Evolutionary conservation across 92 coral and sea anemone species (phyloP).

Genomic region (Nematostella vectensis): DNA sequence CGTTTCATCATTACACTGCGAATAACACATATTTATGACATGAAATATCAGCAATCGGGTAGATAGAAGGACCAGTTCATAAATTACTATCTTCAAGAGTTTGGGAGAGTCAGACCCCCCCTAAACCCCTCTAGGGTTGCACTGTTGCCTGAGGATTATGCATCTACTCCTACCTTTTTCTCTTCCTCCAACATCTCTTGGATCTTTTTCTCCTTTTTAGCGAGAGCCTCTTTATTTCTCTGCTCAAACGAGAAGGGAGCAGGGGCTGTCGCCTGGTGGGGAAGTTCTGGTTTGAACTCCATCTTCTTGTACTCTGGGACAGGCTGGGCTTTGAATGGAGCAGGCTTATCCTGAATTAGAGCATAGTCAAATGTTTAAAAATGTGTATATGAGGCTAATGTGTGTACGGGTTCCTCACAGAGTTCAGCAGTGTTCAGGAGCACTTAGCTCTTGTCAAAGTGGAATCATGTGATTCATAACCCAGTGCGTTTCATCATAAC

Average conservation of each 20-base stretch:
- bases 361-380: neutral
- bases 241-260: slow-evolving; percentile 84
- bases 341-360: slow-evolving; percentile 26
- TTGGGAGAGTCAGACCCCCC: too few species aligned
- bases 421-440: slow-evolving; percentile 4
- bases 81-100: too few species aligned
- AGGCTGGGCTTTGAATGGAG: slow-evolving; percentile 71
- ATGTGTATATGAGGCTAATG: too few species aligned
- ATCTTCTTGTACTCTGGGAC: slow-evolving; percentile 74
- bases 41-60: too few species aligned
- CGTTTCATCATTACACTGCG: slow-evolving; percentile 20
- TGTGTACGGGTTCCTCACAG: neutral
- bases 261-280: slow-evolving; percentile 50
- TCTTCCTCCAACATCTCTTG: slow-evolving; percentile 66
- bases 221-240: slow-evolving; percentile 55
- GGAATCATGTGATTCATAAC: slow-evolving; percentile 27
- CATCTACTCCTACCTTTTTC: slow-evolving; percentile 53
- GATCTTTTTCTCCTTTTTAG: slow-evolving; percentile 71
- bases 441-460: slow-evolving; percentile 4
- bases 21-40: too few species aligned
- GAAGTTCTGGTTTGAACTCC: slow-evolving; percentile 71
- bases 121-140: too few species aligned
- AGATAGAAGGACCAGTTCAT: too few species aligned
- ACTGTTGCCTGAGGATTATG: too few species aligned
- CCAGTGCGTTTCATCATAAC: slow-evolving; percentile 28